Evolutionary conservation across 2,888 invertebrate species (phyloP).

Genomic region (Halictus ligatus): DNA sequence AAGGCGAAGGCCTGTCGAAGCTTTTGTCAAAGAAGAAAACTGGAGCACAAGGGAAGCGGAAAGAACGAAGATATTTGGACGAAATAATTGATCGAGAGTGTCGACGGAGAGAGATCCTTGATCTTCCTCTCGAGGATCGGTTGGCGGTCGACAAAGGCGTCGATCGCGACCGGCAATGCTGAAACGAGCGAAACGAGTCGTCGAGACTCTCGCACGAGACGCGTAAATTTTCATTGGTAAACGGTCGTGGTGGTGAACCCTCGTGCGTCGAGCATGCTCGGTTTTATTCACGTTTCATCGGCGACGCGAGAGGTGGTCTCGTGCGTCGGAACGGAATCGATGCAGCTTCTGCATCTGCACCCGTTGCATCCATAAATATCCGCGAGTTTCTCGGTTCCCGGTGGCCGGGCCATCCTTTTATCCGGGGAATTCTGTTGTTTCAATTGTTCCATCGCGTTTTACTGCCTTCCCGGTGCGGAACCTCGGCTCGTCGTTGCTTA

Average conservation of each 20-base stretch:
- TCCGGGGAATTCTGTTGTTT: slow-evolving; percentile 39
- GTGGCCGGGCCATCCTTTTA: slow-evolving; percentile 17
- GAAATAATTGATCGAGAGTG: neutral
- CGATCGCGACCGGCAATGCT: neutral
- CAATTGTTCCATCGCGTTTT: neutral
- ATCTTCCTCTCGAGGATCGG: neutral
- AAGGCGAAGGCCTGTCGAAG: neutral
- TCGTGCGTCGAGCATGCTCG: slow-evolving; percentile 7
- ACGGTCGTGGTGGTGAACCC: neutral
- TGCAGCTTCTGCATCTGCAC: slow-evolving; percentile 40
- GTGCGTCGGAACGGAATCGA: slow-evolving; percentile 19
- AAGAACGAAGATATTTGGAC: neutral
- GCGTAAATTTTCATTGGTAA: slow-evolving; percentile 11
- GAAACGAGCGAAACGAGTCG: neutral
- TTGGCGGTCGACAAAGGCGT: neutral
- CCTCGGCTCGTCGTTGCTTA: neutral
- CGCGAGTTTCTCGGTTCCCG: slow-evolving; percentile 30
- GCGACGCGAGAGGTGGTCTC: slow-evolving; percentile 4
- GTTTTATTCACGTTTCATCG: slow-evolving; percentile 4
- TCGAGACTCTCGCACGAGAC: neutral
- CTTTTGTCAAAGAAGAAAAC: neutral
- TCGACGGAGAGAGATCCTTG: neutral
- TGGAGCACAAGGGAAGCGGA: neutral
- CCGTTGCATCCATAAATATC: slow-evolving; percentile 66
- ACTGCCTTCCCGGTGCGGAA: neutral